Conservation (phyloP, 92 coral and sea anemone genomes). For the Metridium senile region DNA sequence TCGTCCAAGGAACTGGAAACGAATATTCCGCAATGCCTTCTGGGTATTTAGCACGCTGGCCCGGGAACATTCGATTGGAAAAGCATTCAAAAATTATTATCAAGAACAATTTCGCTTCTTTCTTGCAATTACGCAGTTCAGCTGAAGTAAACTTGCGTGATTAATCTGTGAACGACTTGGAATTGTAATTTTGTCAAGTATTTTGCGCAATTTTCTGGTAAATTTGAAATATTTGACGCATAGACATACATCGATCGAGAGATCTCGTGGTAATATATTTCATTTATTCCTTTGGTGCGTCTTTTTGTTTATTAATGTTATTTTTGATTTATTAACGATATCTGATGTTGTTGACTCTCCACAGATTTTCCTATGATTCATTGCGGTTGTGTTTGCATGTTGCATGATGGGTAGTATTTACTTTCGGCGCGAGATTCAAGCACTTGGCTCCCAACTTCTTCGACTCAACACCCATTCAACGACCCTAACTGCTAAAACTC, state of each 20-base stretch:
- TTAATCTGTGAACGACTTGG: background rate
- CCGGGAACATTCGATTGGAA: conserved; percentile 25
- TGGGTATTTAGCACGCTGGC: conserved; percentile 27
- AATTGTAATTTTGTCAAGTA: background rate
- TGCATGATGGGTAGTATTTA: conserved; percentile 45
- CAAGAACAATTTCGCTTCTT: background rate
- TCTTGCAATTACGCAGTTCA: background rate
- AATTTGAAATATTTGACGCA: background rate
- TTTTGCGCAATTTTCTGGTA: background rate
- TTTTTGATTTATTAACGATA: too few species aligned
- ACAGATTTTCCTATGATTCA: conserved; percentile 11
- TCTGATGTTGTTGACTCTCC: too few species aligned
- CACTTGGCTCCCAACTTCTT: conserved; percentile 47
- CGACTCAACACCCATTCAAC: conserved; percentile 1
- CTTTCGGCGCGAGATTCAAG: conserved; percentile 84
- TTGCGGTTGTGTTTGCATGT: conserved; percentile 6
- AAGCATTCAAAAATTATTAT: background rate
- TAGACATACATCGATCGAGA: background rate
- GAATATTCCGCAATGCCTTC: background rate
- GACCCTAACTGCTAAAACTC: background rate
- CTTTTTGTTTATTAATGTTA: background rate
- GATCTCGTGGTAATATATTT: background rate
- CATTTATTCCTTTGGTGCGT: background rate
- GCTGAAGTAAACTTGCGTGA: background rate
- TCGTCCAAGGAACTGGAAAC: conserved; percentile 25